Percentiles rank a stretch among this genome's conserved stretches.
phyloP scores from a whole-genome alignment of 2,888 invertebrate species.

The Caradrina clavipalpis region DNA sequence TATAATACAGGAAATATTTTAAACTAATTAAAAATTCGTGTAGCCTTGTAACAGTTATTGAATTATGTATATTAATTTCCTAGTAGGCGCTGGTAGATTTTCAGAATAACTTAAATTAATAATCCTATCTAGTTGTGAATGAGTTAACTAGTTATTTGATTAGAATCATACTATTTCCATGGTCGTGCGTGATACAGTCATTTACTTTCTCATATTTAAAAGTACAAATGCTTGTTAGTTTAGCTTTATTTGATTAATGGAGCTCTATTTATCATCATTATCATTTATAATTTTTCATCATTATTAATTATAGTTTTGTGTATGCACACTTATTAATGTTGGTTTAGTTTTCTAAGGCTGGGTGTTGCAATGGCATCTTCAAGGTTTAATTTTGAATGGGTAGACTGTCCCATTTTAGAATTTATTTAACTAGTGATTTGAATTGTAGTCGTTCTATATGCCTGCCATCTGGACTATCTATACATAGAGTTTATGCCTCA shows the following conservation, averaged over 20 bases:
- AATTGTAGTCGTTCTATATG: no score
- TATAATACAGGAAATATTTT: slow-evolving; percentile 11
- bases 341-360: slow-evolving; percentile 3
- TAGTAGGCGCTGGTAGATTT: slow-evolving; percentile 10
- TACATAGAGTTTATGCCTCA: background rate
- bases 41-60: slow-evolving; percentile 31
- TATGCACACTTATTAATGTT: background rate
- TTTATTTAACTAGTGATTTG: no score
- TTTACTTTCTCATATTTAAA: slow-evolving; percentile 8
- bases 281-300: background rate
- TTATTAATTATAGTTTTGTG: background rate
- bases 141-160: slow-evolving; percentile 10
- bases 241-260: background rate
- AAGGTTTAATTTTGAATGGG: slow-evolving; percentile 4
- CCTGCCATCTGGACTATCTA: no score
- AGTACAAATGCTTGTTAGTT: slow-evolving; percentile 16
- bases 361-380: background rate
- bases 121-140: background rate
- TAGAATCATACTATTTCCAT: background rate
- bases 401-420: background rate
- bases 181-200: slow-evolving; percentile 20
- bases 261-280: background rate
- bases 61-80: slow-evolving; percentile 25
- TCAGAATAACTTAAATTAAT: background rate
- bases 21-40: slow-evolving; percentile 14